Conservation (phyloP, 2,113 vertebrate species). For the Tupaia chinensis region DNA sequence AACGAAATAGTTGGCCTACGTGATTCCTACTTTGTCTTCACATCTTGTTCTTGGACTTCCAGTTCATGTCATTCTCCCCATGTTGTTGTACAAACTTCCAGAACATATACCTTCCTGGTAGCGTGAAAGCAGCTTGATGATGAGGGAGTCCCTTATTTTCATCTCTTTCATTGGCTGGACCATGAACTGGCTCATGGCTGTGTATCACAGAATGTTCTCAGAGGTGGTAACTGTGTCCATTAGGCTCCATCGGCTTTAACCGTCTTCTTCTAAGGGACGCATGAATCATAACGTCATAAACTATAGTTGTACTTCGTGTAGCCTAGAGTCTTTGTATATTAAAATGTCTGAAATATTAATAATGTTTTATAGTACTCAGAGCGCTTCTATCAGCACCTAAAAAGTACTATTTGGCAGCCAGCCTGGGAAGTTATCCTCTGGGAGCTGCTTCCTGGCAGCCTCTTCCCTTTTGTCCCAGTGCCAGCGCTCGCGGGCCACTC, state of each 20-base stretch:
- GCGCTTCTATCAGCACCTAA: not conserved
- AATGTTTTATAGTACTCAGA: not conserved
- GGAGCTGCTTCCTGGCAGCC: not conserved
- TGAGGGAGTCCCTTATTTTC: not conserved
- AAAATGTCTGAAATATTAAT: conserved; percentile 1
- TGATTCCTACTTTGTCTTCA: not conserved
- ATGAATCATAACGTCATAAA: not conserved
- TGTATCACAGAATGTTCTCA: not conserved
- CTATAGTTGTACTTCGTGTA: not conserved
- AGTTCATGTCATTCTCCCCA: not conserved
- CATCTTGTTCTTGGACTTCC: not conserved
- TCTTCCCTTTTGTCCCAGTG: conserved; percentile 61
- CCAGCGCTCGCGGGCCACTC: conserved; percentile 1
- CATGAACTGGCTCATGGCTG: not conserved
- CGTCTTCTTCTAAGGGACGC: not conserved
- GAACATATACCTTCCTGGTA: not conserved
- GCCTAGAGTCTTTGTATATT: conserved; percentile 11
- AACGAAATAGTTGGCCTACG: not conserved
- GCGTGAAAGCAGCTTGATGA: not conserved
- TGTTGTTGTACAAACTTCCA: not conserved
- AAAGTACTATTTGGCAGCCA: not conserved
- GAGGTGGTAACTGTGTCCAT: not conserved
- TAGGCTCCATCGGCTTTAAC: conserved; percentile 17
- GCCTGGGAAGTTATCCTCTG: not conserved
- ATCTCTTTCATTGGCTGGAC: not conserved